A percentile compares a stretch with the other conserved stretches of the same genome.
These are phyloP conservation scores for Pseudanteris insignis DNA, from an alignment of 2,888 invertebrate species.

Conservation along the genomic window DNA sequence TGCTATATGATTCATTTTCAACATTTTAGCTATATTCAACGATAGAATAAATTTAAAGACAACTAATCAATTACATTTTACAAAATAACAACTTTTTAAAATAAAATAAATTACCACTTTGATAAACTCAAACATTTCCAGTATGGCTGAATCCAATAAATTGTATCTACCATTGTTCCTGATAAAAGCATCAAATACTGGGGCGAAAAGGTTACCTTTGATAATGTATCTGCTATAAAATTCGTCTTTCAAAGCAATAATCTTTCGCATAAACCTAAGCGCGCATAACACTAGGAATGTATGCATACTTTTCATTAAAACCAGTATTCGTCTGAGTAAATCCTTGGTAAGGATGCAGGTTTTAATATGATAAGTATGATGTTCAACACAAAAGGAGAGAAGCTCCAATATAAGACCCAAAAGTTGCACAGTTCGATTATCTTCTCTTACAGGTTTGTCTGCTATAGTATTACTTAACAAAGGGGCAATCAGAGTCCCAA, in stretches of 20 bases:
- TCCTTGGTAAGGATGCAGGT: conserved; percentile 98
- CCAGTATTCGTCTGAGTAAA: conserved; percentile 91
- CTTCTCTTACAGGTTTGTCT: conserved; percentile 90
- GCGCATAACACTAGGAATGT: conserved; percentile 97
- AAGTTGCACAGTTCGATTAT: conserved; percentile 96
- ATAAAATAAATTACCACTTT: conserved; percentile 71
- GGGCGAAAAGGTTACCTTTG: conserved; percentile 92
- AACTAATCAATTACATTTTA: no score
- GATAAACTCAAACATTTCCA: conserved; percentile 99
- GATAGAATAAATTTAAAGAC: no score
- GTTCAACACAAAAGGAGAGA: conserved; percentile 97
- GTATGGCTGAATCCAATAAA: conserved; percentile 96
- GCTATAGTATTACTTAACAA: conserved; percentile 90
- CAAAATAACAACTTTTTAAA: no score
- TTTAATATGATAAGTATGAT: conserved; percentile 98
- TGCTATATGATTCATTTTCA: not conserved
- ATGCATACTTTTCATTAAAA: conserved; percentile 96
- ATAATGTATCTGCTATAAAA: conserved; percentile 97
- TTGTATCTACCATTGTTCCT: conserved; percentile 98
- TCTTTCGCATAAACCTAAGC: conserved; percentile 95
- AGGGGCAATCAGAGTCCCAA: conserved; percentile 96
- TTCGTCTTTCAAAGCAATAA: conserved; percentile 97
- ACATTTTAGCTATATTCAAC: no score
- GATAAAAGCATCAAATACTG: conserved; percentile 95
- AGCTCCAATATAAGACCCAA: conserved; percentile 94